These are phyloP conservation scores for Cryptotermes secundus DNA, from an alignment of 1,140 invertebrate genomes.

Conservation along the genomic window DNA sequence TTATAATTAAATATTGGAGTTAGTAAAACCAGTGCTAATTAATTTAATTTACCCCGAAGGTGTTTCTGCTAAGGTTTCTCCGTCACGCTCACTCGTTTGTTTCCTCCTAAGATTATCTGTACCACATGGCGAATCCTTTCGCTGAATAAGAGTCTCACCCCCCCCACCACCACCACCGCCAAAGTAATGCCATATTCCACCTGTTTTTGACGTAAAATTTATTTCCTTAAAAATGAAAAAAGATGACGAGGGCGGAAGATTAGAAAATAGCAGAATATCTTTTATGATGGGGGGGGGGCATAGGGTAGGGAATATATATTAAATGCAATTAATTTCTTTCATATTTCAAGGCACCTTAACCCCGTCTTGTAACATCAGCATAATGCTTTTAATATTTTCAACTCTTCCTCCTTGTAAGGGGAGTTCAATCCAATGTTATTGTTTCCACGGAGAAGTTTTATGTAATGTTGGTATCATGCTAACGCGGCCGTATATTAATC, in stretches of 20 bases:
- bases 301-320: constrained; percentile 25
- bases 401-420: background rate
- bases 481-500: constrained; percentile 18
- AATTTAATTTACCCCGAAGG: constrained; percentile 30
- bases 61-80: constrained; percentile 14
- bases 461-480: background rate
- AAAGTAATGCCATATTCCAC: constrained; percentile 26
- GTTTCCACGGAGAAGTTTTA: background rate
- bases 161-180: too few relatives aligned
- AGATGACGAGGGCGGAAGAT: background rate
- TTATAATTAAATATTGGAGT: constrained; percentile 34
- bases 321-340: constrained; percentile 34
- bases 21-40: constrained; percentile 31
- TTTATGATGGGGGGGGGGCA: constrained; percentile 10
- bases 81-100: background rate
- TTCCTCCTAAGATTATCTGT: background rate
- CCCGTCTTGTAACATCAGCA: constrained; percentile 28
- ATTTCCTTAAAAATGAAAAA: constrained; percentile 26
- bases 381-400: constrained; percentile 31
- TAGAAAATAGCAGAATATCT: constrained; percentile 11
- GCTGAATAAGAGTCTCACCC: too few relatives aligned
- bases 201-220: constrained; percentile 29
- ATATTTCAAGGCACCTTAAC: background rate
- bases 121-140: constrained; percentile 1
- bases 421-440: constrained; percentile 19